A percentile compares a stretch with the other conserved stretches of the same genome.
These are phyloP conservation scores for Ectropis crepuscularia DNA, from an alignment of 2,888 invertebrate genomes.

Conservation along the genomic window DNA sequence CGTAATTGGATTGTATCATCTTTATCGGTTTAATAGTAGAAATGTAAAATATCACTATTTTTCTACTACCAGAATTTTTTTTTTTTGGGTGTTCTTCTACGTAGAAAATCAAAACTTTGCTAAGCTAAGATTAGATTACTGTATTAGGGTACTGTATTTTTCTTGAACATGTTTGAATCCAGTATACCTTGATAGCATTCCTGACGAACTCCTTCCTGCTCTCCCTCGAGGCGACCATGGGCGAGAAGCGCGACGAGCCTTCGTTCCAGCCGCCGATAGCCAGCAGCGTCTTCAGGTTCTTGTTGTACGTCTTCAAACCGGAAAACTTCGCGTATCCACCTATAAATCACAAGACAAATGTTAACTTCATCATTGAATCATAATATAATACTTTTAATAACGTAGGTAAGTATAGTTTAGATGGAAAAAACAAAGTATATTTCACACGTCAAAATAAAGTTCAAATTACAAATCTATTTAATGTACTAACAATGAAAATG, in stretches of 20 bases:
- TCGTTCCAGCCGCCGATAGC: constrained; percentile 98
- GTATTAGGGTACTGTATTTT: not conserved
- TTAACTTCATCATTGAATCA: too few species aligned
- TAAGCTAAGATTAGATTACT: not conserved
- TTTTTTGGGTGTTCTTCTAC: too few species aligned
- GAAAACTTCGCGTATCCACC: constrained; percentile 98
- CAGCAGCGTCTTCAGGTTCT: constrained; percentile 94
- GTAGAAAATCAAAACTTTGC: too few species aligned
- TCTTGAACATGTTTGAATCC: not conserved
- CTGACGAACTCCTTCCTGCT: constrained; percentile 92
- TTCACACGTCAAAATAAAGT: too few species aligned
- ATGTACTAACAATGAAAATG: not conserved
- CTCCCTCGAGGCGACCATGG: constrained; percentile 92
- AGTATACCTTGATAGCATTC: constrained; percentile 90
- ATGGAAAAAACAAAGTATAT: too few species aligned
- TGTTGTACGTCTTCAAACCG: constrained; percentile 96
- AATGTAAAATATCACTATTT: too few species aligned
- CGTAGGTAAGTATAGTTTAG: too few species aligned
- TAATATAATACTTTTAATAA: too few species aligned
- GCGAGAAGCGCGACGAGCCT: constrained; percentile 93
- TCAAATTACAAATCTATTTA: too few species aligned
- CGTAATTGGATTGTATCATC: too few species aligned
- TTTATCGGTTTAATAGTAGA: too few species aligned
- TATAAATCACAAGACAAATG: constrained; percentile 57
- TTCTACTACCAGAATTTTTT: too few species aligned